Conservation (phyloP, 2,888 invertebrate genomes). For the Acanthosepion pharaonis region DNA sequence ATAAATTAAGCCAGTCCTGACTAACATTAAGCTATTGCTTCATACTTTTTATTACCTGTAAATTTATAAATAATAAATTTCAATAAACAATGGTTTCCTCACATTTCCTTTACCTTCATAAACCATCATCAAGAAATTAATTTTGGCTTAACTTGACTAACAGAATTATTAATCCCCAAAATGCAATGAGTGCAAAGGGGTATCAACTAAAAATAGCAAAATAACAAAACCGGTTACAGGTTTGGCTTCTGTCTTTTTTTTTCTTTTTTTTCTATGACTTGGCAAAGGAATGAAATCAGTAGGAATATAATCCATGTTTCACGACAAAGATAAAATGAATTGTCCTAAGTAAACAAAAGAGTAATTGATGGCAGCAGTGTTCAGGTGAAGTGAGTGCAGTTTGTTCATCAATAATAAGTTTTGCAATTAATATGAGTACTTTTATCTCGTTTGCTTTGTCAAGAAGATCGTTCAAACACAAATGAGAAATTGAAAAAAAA, state of each 20-base stretch:
- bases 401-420: neutral
- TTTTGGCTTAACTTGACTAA: neutral
- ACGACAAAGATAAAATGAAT: neutral
- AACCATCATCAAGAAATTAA: neutral
- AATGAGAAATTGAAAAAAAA: too few species aligned
- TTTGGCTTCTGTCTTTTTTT: too few species aligned
- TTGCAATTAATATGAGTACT: neutral
- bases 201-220: neutral
- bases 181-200: neutral
- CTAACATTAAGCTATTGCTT: neutral
- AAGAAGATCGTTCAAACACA: too few species aligned
- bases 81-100: neutral
- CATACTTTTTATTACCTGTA: neutral
- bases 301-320: too few species aligned
- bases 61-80: neutral
- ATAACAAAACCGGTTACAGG: too few species aligned
- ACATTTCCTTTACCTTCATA: neutral
- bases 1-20: neutral
- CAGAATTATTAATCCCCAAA: neutral
- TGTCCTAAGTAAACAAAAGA: neutral
- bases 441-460: too few species aligned
- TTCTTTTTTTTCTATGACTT: too few species aligned
- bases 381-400: neutral
- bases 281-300: too few species aligned
- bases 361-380: neutral